Percentiles rank a stretch among this genome's conserved stretches.
phyloP scores from a whole-genome alignment of 2,797 vertebrate genomes.

The Pseudochirops corinnae region DNA sequence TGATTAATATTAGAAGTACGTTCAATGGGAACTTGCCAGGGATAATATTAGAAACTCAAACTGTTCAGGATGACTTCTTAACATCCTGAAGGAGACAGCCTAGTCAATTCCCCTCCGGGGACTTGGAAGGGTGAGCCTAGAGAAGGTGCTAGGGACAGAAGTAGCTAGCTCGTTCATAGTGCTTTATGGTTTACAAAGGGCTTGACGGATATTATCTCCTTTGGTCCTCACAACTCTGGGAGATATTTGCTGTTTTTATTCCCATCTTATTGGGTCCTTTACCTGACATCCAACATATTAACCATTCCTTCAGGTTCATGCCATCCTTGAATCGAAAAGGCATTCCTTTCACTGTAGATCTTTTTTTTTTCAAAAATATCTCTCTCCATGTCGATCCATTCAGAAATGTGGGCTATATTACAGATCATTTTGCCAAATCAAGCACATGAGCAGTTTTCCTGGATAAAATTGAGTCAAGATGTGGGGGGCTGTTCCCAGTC shows the following conservation, averaged over 20 bases:
- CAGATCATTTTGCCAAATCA: not conserved
- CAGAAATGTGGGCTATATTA: not conserved
- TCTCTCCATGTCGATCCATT: not conserved
- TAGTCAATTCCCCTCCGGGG: not conserved
- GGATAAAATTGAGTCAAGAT: not conserved
- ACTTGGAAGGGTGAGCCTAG: not conserved
- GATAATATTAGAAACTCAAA: not conserved
- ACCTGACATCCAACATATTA: not conserved
- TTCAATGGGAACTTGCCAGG: not conserved
- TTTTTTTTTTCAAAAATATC: not conserved
- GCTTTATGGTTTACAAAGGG: not conserved
- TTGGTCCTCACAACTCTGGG: not conserved
- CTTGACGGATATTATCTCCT: not conserved
- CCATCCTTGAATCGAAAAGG: not conserved
- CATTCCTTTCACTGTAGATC: not conserved
- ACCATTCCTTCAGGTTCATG: not conserved
- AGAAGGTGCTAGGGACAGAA: not conserved
- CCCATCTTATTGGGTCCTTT: not conserved
- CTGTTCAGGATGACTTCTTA: not conserved
- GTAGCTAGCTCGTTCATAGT: not conserved
- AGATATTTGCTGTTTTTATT: not conserved
- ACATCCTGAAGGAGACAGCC: not conserved
- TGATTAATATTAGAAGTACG: not conserved
- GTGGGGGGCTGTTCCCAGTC: not conserved
- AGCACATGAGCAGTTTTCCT: not conserved